Conservation (phyloP, 2,888 invertebrate genomes). For the Lobophora halterata region DNA sequence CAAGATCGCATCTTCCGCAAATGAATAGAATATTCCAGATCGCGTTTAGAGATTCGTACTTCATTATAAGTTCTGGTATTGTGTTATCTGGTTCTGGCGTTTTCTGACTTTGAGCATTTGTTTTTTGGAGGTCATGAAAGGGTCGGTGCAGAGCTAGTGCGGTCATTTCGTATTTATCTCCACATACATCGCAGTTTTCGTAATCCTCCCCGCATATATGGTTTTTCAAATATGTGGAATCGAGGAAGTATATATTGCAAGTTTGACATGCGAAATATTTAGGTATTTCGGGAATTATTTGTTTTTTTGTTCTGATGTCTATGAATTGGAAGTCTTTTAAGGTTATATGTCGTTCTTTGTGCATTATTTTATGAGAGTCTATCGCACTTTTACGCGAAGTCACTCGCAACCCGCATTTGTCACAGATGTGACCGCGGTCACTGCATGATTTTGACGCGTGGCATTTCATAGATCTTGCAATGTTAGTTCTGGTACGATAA, state of each 20-base stretch:
- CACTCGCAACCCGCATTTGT: conserved; percentile 42
- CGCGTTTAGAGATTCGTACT: conserved; percentile 43
- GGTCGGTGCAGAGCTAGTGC: conserved; percentile 40
- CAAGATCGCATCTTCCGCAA: conserved; percentile 44
- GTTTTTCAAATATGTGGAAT: accelerated
- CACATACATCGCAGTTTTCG: conserved; percentile 37
- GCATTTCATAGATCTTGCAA: not conserved
- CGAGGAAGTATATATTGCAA: conserved; percentile 42
- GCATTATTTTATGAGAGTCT: conserved; percentile 24
- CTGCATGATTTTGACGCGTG: conserved; percentile 23
- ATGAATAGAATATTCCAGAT: conserved; percentile 54
- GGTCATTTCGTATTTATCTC: conserved; percentile 35
- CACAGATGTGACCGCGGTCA: conserved; percentile 28
- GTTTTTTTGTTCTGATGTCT: conserved; percentile 23
- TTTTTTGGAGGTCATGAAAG: conserved; percentile 36
- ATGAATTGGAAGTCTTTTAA: conserved; percentile 38
- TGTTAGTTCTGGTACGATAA: not conserved
- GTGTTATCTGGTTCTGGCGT: no score
- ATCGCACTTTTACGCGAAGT: not conserved
- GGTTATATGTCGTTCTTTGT: conserved; percentile 23
- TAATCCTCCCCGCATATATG: conserved; percentile 36
- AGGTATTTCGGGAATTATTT: conserved; percentile 35
- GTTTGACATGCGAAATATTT: conserved; percentile 32
- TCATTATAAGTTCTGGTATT: conserved; percentile 45
- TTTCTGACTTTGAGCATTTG: not conserved